phyloP scores from a whole-genome alignment of 1,140 invertebrate species.

The Drosophila seguyi region DNA sequence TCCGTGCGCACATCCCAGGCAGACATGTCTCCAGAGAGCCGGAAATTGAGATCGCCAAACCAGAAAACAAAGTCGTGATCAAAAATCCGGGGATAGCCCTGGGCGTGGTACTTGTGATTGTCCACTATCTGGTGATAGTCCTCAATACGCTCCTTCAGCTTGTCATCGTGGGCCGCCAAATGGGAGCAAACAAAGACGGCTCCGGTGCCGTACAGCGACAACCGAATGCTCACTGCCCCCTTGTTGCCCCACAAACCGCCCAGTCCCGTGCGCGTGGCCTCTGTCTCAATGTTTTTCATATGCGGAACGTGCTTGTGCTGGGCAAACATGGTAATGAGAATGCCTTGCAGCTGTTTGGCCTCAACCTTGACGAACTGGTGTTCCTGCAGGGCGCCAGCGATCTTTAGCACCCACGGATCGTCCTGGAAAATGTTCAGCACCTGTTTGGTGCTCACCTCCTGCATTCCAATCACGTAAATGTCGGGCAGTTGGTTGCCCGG shows the following conservation, averaged over 20 bases:
- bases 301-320: conserved; percentile 92
- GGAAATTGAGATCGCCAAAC: conserved; percentile 97
- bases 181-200: conserved; percentile 95
- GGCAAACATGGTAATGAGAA: conserved; percentile 91
- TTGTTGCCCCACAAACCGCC: conserved; percentile 95
- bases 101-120: conserved; percentile 89
- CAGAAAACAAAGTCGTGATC: conserved; percentile 98
- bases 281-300: conserved; percentile 93
- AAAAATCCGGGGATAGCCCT: conserved; percentile 92
- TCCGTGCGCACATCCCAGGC: conserved; percentile 89
- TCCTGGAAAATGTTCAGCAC: conserved; percentile 92
- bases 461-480: conserved; percentile 93
- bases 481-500: conserved; percentile 89
- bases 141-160: conserved; percentile 91
- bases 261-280: conserved; percentile 94
- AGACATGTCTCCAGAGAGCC: conserved; percentile 89
- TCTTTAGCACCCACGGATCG: conserved; percentile 92
- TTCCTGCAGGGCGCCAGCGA: conserved; percentile 85
- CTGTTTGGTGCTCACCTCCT: conserved; percentile 93
- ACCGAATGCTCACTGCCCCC: conserved; percentile 94
- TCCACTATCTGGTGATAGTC: conserved; percentile 94
- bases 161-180: conserved; percentile 94
- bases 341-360: conserved; percentile 91
- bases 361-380: conserved; percentile 92
- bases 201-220: conserved; percentile 94